Evolutionary conservation across 2,797 vertebrate species (phyloP).

Genomic region (Acipenser oxyrinchus): DNA sequence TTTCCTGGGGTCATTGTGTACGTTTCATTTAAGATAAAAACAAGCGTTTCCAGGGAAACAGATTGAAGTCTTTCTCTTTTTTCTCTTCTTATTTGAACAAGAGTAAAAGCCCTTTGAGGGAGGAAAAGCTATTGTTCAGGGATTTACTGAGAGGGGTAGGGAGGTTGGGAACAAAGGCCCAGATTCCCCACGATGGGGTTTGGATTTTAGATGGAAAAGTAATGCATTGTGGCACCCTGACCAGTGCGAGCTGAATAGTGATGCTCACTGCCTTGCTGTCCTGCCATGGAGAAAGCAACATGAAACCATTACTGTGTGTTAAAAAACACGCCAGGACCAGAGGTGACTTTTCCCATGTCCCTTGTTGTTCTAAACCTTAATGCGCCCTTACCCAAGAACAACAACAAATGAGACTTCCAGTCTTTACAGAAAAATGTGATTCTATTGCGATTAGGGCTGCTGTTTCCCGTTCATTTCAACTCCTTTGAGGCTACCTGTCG

Average conservation of each 20-base stretch:
- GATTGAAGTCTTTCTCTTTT: background rate
- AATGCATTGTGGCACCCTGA: background rate
- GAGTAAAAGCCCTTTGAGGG: slow-evolving; percentile 1
- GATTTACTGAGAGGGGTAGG: slow-evolving; percentile 2
- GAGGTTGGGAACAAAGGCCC: slow-evolving; percentile 1
- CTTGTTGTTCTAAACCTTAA: too few species aligned
- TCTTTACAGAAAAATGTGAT: too few species aligned
- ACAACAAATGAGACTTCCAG: too few species aligned
- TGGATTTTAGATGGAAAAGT: background rate
- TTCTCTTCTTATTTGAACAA: background rate
- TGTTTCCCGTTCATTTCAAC: too few species aligned
- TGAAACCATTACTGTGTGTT: background rate
- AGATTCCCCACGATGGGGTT: background rate
- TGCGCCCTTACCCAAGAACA: too few species aligned
- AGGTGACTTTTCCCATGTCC: too few species aligned
- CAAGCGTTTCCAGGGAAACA: slow-evolving; percentile 12
- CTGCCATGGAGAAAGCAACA: background rate
- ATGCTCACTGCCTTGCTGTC: background rate
- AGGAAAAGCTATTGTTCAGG: background rate
- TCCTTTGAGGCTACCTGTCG: too few species aligned
- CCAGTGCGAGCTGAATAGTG: background rate
- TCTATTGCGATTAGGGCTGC: too few species aligned
- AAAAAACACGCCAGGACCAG: too few species aligned
- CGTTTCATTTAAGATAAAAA: slow-evolving; percentile 11
- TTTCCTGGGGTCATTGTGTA: background rate